phyloP scores from a whole-genome alignment of 2,888 invertebrate genomes.

The Hydrotaea diabolus region DNA sequence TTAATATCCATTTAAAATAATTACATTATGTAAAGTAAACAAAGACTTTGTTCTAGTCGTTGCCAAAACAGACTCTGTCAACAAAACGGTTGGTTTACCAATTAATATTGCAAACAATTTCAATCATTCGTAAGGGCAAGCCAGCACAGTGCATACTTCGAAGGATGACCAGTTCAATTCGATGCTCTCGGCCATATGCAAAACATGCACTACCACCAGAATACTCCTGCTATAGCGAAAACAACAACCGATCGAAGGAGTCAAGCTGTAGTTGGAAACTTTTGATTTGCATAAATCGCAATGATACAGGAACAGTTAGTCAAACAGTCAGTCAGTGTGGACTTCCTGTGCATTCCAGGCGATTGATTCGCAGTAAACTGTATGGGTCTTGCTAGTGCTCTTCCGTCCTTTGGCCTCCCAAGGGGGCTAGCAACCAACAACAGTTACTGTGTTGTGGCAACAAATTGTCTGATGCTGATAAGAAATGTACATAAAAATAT shows the following conservation, averaged over 20 bases:
- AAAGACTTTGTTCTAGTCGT: background rate
- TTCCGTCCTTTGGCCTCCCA: background rate
- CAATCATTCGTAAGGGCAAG: constrained; percentile 29
- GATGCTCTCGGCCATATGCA: background rate
- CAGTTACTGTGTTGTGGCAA: constrained; percentile 55
- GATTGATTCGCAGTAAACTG: constrained; percentile 25
- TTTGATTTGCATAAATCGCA: background rate
- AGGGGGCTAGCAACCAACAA: background rate
- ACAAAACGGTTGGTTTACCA: constrained; percentile 57
- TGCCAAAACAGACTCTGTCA: constrained; percentile 1
- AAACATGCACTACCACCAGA: too few species aligned
- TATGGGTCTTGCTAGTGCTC: background rate
- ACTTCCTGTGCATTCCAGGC: background rate
- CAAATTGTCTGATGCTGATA: constrained; percentile 65
- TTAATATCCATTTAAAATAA: constrained; percentile 15
- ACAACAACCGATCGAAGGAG: background rate
- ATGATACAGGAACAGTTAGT: background rate
- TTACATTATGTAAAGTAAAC: constrained; percentile 30
- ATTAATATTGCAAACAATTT: constrained; percentile 62
- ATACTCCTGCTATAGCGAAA: background rate
- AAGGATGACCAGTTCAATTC: background rate
- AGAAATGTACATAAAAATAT: constrained; percentile 45
- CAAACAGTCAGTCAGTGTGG: background rate
- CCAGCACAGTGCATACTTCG: background rate
- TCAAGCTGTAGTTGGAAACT: background rate